Base-by-base conservation (phyloP, 1,140 invertebrate species). In the Lepidurus arcticus region DNA sequence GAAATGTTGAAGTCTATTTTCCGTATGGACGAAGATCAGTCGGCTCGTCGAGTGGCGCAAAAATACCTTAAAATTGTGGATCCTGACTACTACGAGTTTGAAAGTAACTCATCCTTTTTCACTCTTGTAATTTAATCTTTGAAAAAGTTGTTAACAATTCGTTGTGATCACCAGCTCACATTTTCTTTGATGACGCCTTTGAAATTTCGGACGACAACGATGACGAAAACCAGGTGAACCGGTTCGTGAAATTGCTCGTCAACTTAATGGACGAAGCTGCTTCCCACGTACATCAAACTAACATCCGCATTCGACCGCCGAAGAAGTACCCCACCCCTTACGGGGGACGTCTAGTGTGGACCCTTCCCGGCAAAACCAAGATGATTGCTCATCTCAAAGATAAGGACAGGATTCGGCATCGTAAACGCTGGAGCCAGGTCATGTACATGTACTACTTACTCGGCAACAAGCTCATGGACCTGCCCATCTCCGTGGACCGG, bases 121-220 rank as follows among this genome's bases (percentile, higher is more conserved):
- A n/a, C n/a, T n/a, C n/a, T n/a, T n/a, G n/a, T n/a, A n/a, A n/a
- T n/a, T n/a, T n/a, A n/a, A n/a, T n/a, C n/a, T n/a, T n/a, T n/a
- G n/a, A n/a, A n/a, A n/a, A n/a, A n/a, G n/a, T n/a, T n/a, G n/a
- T 76, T n/a, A n/a, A 65, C 5, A 21, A 21, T 65, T 7, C 6
- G 0, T 65, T 65, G 16, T 65, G n/a, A 7, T 16, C 89, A 89
- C 47, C 84, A 98, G 96, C 97, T 79, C 97, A 99, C 83, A 97
- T 99, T 80, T 98, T 97, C 86, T 96, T 99, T 85, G 98, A 99
- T 86, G 98, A 99, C 84, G 97, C 97, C 21, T 98, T 98, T 84
- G 97, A 99, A 88, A 90, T 98, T 79, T 91, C 94, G 73, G 96
- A 98, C 83, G 94, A 97, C 83, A 94, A 95, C 82, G 93, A 97